These are phyloP conservation scores for Dugesia japonica DNA, from an alignment of 2,888 invertebrate genomes.

Conservation along the genomic window DNA sequence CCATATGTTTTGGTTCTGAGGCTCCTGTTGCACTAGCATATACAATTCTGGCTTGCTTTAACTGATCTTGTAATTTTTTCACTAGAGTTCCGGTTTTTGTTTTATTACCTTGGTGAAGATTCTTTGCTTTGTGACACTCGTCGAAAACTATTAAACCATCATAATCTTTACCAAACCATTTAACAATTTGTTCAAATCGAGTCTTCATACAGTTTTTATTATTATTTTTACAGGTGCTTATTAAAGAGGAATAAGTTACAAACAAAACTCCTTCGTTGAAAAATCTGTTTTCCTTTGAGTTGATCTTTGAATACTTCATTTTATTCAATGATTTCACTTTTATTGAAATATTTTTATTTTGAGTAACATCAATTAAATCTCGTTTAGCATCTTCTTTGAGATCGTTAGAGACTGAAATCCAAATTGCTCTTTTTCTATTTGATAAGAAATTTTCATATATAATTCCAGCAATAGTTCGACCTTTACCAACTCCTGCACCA, in stretches of 20 bases:
- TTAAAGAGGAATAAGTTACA: slow-evolving; percentile 88
- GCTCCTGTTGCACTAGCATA: slow-evolving; percentile 56
- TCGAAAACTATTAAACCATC: slow-evolving; percentile 92
- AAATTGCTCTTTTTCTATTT: slow-evolving; percentile 42
- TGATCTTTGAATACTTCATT: slow-evolving; percentile 72
- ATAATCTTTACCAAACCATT: slow-evolving; percentile 86
- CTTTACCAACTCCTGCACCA: slow-evolving; percentile 50
- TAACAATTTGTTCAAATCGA: slow-evolving; percentile 77
- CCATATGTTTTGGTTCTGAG: slow-evolving; percentile 95
- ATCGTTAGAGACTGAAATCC: slow-evolving; percentile 45
- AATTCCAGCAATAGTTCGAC: slow-evolving; percentile 66
- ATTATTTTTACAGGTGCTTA: slow-evolving; percentile 79
- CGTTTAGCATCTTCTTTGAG: slow-evolving; percentile 44
- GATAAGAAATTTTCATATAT: slow-evolving; percentile 44
- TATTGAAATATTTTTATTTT: neutral
- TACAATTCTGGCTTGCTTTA: slow-evolving; percentile 62
- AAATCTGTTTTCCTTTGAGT: slow-evolving; percentile 74
- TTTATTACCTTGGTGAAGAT: slow-evolving; percentile 83
- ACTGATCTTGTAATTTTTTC: slow-evolving; percentile 74
- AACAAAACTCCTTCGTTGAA: slow-evolving; percentile 88
- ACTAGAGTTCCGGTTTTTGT: slow-evolving; percentile 91
- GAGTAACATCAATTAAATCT: slow-evolving; percentile 41
- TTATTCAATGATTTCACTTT: neutral
- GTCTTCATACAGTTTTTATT: slow-evolving; percentile 68
- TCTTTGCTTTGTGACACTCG: slow-evolving; percentile 97